Percentiles rank a stretch among this genome's conserved stretches.
Evolutionary conservation across 2,797 vertebrate genomes (phyloP).

Genomic region (Neostethus bicornis): DNA sequence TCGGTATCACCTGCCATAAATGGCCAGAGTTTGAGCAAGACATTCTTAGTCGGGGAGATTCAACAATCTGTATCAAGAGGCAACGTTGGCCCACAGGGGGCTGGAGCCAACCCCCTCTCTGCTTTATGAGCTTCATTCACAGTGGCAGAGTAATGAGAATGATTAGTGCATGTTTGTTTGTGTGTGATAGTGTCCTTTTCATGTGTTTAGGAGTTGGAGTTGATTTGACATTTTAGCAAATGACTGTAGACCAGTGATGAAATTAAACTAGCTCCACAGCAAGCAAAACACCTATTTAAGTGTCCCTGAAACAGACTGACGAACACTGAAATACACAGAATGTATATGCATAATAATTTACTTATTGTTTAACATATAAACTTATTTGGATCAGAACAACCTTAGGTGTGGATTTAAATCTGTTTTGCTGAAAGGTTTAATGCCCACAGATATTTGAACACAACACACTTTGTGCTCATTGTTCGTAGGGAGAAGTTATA

Average conservation of each 20-base stretch:
- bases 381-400: not conserved
- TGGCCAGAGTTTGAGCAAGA: slow-evolving; percentile 59
- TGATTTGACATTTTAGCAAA: slow-evolving; percentile 54
- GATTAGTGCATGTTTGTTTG: slow-evolving; percentile 20
- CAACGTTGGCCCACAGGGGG: slow-evolving; percentile 34
- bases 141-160: slow-evolving; percentile 28
- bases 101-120: slow-evolving; percentile 50
- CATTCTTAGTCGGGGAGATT: slow-evolving; percentile 67
- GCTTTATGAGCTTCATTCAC: slow-evolving; percentile 70
- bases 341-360: not conserved
- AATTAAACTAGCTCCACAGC: slow-evolving; percentile 63
- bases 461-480: slow-evolving; percentile 2
- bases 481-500: slow-evolving; percentile 49
- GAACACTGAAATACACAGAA: not conserved
- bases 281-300: slow-evolving; percentile 69
- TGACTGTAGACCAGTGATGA: slow-evolving; percentile 39
- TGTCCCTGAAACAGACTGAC: slow-evolving; percentile 24
- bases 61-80: slow-evolving; percentile 61
- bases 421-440: slow-evolving; percentile 13
- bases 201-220: not conserved
- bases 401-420: not conserved
- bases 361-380: not conserved
- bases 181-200: not conserved
- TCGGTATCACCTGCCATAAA: slow-evolving; percentile 74
- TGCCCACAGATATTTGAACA: not conserved